These are phyloP conservation scores for Trachelipus rathkii DNA, from an alignment of 1,140 invertebrate species.

Conservation along the genomic window DNA sequence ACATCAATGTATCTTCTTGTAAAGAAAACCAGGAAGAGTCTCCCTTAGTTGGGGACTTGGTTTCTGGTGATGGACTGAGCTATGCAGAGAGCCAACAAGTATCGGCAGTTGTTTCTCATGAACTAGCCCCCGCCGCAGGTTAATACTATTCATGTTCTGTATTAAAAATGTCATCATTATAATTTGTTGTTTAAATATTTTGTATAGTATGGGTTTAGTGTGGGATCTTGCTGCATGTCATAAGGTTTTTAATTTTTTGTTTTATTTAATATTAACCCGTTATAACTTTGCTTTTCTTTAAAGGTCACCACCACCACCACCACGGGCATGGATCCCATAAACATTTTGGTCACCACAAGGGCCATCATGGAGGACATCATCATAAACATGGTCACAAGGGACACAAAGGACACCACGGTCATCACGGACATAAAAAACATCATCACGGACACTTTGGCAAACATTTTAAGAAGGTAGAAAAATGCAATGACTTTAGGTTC, in stretches of 20 bases:
- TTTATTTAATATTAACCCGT: too few relatives aligned
- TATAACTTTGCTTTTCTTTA: too few relatives aligned
- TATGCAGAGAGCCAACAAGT: conserved; percentile 8
- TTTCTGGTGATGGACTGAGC: not conserved
- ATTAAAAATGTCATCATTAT: too few relatives aligned
- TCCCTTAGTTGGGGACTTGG: not conserved
- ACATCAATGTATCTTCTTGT: not conserved
- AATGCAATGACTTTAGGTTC: not conserved
- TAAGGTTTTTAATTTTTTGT: too few relatives aligned
- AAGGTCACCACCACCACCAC: too few relatives aligned
- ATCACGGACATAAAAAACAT: conserved; percentile 33
- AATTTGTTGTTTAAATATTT: too few relatives aligned
- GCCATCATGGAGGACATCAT: conserved; percentile 36
- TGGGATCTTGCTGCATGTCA: too few relatives aligned
- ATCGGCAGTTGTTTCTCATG: not conserved
- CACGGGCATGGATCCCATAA: not conserved
- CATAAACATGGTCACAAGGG: conserved; percentile 36
- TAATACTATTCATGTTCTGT: too few relatives aligned
- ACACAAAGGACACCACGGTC: conserved; percentile 35
- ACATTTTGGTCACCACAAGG: conserved; percentile 25
- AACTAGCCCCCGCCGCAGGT: too few relatives aligned
- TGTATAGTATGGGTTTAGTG: too few relatives aligned
- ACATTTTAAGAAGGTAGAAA: conserved; percentile 20
- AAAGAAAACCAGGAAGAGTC: not conserved
- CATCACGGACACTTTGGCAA: conserved; percentile 31